Percentiles rank a stretch among this genome's conserved stretches.
Evolutionary conservation across 2,113 vertebrate species (phyloP).

Genomic region (Pollimyrus isidori): DNA sequence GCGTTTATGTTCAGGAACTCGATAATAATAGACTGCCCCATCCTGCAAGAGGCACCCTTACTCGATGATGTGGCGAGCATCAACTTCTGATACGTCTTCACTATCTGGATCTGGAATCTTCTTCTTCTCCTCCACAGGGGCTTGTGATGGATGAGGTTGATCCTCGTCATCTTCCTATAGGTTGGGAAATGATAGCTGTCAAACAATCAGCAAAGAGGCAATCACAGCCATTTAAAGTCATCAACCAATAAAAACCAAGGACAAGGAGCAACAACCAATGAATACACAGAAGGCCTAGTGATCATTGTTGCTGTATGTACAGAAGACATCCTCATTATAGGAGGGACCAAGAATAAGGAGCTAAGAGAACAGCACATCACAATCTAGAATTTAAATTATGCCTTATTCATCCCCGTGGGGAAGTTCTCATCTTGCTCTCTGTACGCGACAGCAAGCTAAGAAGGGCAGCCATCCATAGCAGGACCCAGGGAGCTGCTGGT

Average conservation of each 20-base stretch:
- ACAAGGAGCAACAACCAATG: background rate
- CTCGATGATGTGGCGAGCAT: constrained; percentile 84
- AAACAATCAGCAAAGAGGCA: background rate
- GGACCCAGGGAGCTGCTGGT: too few relatives aligned
- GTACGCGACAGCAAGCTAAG: too few relatives aligned
- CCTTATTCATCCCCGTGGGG: too few relatives aligned
- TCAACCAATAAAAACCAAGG: background rate
- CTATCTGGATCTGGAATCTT: constrained; percentile 87
- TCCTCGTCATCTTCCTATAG: constrained; percentile 79
- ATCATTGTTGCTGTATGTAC: background rate
- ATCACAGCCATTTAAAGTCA: background rate
- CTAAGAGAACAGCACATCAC: background rate
- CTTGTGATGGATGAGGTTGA: constrained; percentile 49
- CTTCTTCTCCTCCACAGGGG: constrained; percentile 77
- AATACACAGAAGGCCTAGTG: background rate
- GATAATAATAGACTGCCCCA: background rate
- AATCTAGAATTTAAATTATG: background rate
- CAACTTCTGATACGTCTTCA: constrained; percentile 83
- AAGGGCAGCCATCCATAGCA: too few relatives aligned
- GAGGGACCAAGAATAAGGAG: background rate
- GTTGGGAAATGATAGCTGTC: background rate
- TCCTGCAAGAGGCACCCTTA: constrained; percentile 49
- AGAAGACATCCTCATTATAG: background rate
- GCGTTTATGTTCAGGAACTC: background rate
- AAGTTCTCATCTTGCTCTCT: too few relatives aligned